Conservation (phyloP, 2,888 invertebrate species). For the Melikaiella ostensackeni region DNA sequence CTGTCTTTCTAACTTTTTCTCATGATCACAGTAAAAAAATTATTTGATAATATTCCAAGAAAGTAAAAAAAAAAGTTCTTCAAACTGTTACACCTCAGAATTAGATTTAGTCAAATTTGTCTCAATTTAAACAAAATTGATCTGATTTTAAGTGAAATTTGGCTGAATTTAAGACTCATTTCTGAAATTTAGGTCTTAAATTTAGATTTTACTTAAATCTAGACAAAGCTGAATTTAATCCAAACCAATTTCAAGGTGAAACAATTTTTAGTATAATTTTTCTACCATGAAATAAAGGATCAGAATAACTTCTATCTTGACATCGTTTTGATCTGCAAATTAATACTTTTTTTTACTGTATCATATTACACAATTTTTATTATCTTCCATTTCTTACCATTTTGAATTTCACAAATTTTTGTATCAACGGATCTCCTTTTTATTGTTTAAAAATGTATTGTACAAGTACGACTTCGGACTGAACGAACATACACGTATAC, state of each 20-base stretch:
- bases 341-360: conserved; percentile 38
- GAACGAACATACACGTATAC: conserved; percentile 27
- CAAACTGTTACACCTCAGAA: too few species aligned
- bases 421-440: neutral
- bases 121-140: too few species aligned
- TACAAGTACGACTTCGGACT: neutral
- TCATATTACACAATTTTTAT: conserved; percentile 46
- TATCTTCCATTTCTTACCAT: conserved; percentile 44
- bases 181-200: too few species aligned
- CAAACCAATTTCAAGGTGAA: too few species aligned
- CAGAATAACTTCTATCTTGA: neutral
- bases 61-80: too few species aligned
- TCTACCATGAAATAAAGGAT: too few species aligned
- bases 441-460: neutral
- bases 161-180: too few species aligned
- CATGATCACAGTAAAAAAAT: conserved; percentile 7
- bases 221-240: too few species aligned
- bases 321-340: neutral
- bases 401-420: conserved; percentile 28
- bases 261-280: too few species aligned
- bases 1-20: conserved; percentile 3
- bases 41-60: neutral
- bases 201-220: too few species aligned
- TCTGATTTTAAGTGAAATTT: too few species aligned
- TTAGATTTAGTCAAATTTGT: too few species aligned